Percentiles rank a stretch among this genome's conserved stretches.
phyloP scores from a whole-genome alignment of 2,113 vertebrate species.

The Willisornis vidua region DNA sequence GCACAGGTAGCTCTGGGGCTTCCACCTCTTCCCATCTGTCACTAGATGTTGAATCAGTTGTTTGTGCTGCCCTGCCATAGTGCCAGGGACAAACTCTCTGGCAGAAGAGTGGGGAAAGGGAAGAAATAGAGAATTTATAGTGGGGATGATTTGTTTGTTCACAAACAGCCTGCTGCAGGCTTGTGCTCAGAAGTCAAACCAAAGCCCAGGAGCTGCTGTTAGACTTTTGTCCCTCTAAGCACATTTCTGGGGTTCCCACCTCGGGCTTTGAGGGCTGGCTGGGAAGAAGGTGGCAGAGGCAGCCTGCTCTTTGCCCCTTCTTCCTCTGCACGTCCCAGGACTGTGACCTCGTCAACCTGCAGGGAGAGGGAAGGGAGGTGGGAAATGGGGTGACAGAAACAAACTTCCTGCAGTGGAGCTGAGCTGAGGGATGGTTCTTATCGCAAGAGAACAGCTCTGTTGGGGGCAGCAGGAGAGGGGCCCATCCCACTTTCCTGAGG shows the following conservation, averaged over 20 bases:
- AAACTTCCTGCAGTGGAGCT: background rate
- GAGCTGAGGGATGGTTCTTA: background rate
- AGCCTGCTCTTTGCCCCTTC: background rate
- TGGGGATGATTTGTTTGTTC: background rate
- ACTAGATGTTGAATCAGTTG: background rate
- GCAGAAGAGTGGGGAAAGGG: background rate
- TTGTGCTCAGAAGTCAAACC: background rate
- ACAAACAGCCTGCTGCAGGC: background rate
- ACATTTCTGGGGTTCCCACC: background rate
- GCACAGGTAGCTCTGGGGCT: rapidly evolving
- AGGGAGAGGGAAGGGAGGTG: background rate
- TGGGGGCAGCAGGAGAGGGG: background rate
- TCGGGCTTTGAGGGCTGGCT: rapidly evolving
- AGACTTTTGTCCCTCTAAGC: background rate
- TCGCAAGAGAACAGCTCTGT: background rate
- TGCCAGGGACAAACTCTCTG: background rate
- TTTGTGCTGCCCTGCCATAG: background rate
- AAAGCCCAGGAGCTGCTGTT: background rate
- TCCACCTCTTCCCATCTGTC: background rate
- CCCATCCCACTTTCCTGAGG: background rate
- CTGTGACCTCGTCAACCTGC: background rate
- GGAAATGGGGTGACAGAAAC: constrained; percentile 8
- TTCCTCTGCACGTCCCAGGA: background rate
- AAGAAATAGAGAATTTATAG: background rate
- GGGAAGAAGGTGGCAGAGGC: background rate